Evolutionary conservation across 1,140 invertebrate species (phyloP), one percentile per base, ranked within the genome.

Genomic region (Lycorma delicatula): DNA sequence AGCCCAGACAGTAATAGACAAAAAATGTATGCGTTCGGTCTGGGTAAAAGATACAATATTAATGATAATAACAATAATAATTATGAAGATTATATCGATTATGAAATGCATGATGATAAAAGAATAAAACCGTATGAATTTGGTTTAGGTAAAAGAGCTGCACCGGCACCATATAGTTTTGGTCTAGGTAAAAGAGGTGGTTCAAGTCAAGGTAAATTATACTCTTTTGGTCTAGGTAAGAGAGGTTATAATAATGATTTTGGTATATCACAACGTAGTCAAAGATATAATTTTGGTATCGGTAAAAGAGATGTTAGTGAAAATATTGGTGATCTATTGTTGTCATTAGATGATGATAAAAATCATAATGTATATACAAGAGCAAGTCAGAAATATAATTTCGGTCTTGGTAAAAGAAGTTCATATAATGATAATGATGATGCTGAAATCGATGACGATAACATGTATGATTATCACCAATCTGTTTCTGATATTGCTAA

Each of bases 121-220:
- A 23, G 57, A 55, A 52, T 60, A 29, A 64, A 66, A 23, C 68
- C 67, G 60, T 76, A 72, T 27, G 60, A 66, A 1, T 72, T 74
- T 46, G 70, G 71, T 7, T 59, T 74, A 0, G 74, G 72, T 11
- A 78, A 76, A 44, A 68, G 71, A 54, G 49, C 54, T 1, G 62
- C 64, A 20, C 60, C 60, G 27, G 60, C 58, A 13, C 47, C 50
- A 11, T 69, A 68, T 55, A 66, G 58, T 51, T 70, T 69, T 29
- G 69, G 69, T 1, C 56, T 70, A 11, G 69, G 69, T 0, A 69
- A 69, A 48, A 61, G 67, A 16, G 31, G 36, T 3, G 36, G n/a
- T 20, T 41, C n/a, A n/a, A n/a, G n/a, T n/a, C n/a, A n/a, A n/a
- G n/a, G n/a, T n/a, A n/a, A n/a, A n/a, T n/a, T n/a, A n/a, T n/a